phyloP scores from a whole-genome alignment of 2,888 invertebrate genomes.

The Lithosia quadra region DNA sequence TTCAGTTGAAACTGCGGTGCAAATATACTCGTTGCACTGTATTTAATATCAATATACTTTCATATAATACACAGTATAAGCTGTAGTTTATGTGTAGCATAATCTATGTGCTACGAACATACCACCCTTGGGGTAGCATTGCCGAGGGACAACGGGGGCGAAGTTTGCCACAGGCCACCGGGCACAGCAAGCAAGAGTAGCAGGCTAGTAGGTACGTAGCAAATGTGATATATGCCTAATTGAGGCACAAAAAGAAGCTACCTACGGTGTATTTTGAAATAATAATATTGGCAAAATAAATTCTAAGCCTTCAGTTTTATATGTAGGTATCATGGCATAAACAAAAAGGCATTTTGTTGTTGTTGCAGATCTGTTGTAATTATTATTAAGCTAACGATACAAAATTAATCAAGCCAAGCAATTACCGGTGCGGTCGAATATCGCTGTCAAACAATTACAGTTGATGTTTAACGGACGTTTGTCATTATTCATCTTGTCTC shows the following conservation, averaged over 20 bases:
- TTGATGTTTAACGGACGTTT: conserved; percentile 63
- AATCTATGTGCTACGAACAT: too few species aligned
- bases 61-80: too few species aligned
- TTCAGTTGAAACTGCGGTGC: neutral
- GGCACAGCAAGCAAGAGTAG: too few species aligned
- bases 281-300: neutral
- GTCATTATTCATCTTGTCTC: conserved; percentile 69
- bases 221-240: too few species aligned
- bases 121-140: too few species aligned
- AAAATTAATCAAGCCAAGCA: conserved; percentile 58
- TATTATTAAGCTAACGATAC: conserved; percentile 49
- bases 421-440: conserved; percentile 63
- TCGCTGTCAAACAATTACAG: conserved; percentile 75
- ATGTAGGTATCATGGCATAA: neutral
- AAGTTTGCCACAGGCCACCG: too few species aligned
- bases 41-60: too few species aligned
- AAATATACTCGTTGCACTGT: too few species aligned
- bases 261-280: neutral
- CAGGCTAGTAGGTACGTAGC: too few species aligned
- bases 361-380: conserved; percentile 35
- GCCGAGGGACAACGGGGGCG: too few species aligned
- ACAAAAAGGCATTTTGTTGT: conserved; percentile 9
- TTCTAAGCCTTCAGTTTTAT: neutral
- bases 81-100: too few species aligned
- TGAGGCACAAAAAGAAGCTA: too few species aligned